Percentiles rank a stretch among this genome's conserved stretches.
Conservation (phyloP, 2,888 invertebrate genomes). For the Meta bourneti region DNA sequence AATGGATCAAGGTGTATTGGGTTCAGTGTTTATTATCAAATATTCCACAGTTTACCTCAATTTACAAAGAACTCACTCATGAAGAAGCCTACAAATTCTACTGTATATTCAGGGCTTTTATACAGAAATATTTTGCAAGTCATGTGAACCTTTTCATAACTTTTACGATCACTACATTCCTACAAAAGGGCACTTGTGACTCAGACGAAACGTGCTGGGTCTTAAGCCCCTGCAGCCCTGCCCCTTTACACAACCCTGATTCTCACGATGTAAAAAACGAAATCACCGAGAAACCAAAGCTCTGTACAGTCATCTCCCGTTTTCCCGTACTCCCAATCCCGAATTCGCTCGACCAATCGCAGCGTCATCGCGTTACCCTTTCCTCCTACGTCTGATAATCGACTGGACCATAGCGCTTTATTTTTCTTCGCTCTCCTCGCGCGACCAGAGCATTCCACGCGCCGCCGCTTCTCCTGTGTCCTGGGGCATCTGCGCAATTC, state of each 20-base stretch:
- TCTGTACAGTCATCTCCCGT: neutral
- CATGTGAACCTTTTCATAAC: no score
- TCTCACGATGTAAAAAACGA: neutral
- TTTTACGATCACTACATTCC: no score
- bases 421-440: conserved; percentile 34
- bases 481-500: conserved; percentile 47
- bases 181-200: neutral
- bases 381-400: conserved; percentile 40
- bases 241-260: neutral
- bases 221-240: no score
- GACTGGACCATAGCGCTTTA: conserved; percentile 63
- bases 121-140: no score
- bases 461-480: conserved; percentile 4
- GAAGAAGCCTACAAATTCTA: no score
- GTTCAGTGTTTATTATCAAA: no score
- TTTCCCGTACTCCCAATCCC: conserved; percentile 31
- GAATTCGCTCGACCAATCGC: conserved; percentile 25
- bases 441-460: conserved; percentile 9
- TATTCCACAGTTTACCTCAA: no score
- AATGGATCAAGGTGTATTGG: no score
- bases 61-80: no score
- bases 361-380: neutral
- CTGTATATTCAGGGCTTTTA: no score
- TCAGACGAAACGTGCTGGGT: neutral
- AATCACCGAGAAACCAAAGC: neutral